Evolutionary conservation across 2,888 invertebrate genomes (phyloP), one percentile per base, ranked within the genome.

Genomic region (Sarcophaga carnaria): DNA sequence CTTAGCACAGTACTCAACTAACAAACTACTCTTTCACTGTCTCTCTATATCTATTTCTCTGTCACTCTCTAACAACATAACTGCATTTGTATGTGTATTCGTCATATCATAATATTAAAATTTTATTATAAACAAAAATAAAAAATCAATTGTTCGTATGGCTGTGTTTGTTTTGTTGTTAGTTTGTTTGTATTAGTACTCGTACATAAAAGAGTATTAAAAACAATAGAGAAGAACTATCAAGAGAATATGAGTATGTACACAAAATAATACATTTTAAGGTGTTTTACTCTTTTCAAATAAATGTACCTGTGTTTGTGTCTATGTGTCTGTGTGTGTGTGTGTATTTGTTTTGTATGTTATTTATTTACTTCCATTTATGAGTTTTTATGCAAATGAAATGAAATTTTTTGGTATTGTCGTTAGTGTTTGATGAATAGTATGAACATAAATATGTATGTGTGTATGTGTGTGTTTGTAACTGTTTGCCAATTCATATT

Each of bases 281-380:
- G 54, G 14, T 62, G n/a, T 25, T 67, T 20, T 54, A 22, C 22
- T 22, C 22, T 22, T 22, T 22, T 22, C 22, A 22, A 22, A 22
- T 22, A 22, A 22, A 22, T 22, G 54, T 54, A 3, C 4, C 47
- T 75, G 62, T 37, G 22, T 22, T 22, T 22, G 2, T 37, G 63
- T 69, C 22, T 22, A 22, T 22, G 54, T 54, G 5, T 8, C 47
- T 75, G 37, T 37, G 37, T 67, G 4, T 37, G 63, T 62, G 69
- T n/a, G 11, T 25, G 5, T 70, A 14, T 49, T 4, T 14, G 14
- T 49, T 14, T 14, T 4, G 17, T 54, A 45, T 37, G 54, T 67
- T 62, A 80, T 81, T 75, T 81, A 81, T 81, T 75, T 63, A 62
- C 75, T 54, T 37, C 67, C 67, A 54, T 74, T 47, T 75, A 78